These are phyloP conservation scores for Streblospio benedicti DNA, from an alignment of 1,140 invertebrate genomes.

Conservation along the genomic window DNA sequence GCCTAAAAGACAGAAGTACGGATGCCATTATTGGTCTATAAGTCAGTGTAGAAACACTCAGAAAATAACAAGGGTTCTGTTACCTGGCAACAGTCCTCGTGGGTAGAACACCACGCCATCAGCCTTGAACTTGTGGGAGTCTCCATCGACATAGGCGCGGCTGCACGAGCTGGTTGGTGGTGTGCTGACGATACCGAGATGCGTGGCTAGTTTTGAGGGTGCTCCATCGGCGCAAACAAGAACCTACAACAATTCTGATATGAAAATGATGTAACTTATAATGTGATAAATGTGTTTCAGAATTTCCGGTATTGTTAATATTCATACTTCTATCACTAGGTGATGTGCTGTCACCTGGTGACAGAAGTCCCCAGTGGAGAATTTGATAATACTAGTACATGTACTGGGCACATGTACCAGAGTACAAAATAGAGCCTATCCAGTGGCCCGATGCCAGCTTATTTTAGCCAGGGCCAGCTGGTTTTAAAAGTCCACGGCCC, in stretches of 20 bases:
- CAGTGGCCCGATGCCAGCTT: too few species aligned
- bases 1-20: background rate
- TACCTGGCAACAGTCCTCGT: slow-evolving; percentile 32
- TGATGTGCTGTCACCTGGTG: too few species aligned
- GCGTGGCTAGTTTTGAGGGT: slow-evolving; percentile 28
- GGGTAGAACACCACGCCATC: slow-evolving; percentile 36
- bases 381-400: too few species aligned
- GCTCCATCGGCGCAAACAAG: slow-evolving; percentile 36
- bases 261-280: background rate
- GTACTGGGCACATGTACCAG: too few species aligned
- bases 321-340: too few species aligned
- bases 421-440: too few species aligned
- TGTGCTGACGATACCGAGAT: slow-evolving; percentile 28
- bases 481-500: too few species aligned
- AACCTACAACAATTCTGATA: slow-evolving; percentile 22
- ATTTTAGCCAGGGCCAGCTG: too few species aligned
- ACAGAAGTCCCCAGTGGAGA: too few species aligned
- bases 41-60: background rate
- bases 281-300: background rate
- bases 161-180: slow-evolving; percentile 33
- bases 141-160: slow-evolving; percentile 30
- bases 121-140: slow-evolving; percentile 35
- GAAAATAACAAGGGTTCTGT: too few species aligned
- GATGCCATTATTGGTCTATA: background rate
- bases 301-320: too few species aligned